A percentile compares a stretch with the other conserved stretches of the same genome.
Conservation (phyloP, 1,140 invertebrate genomes). For the Ips typographus region DNA sequence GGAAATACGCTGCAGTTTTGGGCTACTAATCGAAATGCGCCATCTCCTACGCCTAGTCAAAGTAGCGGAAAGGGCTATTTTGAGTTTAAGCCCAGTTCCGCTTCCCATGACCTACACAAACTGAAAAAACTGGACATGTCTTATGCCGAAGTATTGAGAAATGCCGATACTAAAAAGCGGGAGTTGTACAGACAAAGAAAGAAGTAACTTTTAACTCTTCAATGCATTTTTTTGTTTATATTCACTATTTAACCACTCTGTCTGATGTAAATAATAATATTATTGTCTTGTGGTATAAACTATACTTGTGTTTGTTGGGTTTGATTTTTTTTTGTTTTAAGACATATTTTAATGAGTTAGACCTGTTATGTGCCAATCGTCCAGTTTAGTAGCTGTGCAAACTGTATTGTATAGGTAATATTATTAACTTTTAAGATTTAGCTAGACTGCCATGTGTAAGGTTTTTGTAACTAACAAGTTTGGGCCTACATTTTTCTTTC, state of each 20-base stretch:
- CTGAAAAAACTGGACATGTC: slow-evolving; percentile 77
- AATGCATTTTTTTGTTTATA: no score
- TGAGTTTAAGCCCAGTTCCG: slow-evolving; percentile 70
- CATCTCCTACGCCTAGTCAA: slow-evolving; percentile 56
- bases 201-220: slow-evolving; percentile 5
- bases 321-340: neutral
- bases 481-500: no score
- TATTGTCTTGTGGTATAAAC: neutral
- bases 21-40: slow-evolving; percentile 56
- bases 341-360: neutral
- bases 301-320: neutral
- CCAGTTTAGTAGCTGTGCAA: slow-evolving; percentile 6
- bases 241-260: no score
- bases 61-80: slow-evolving; percentile 54
- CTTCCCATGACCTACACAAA: slow-evolving; percentile 78
- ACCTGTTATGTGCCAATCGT: slow-evolving; percentile 21
- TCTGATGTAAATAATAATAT: no score
- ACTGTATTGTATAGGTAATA: no score
- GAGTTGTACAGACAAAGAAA: slow-evolving; percentile 39
- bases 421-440: no score
- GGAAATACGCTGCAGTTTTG: slow-evolving; percentile 67
- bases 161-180: slow-evolving; percentile 59
- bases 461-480: no score
- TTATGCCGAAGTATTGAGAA: slow-evolving; percentile 78
- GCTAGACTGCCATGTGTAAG: no score